These are phyloP conservation scores for Argynnis bischoffii DNA, from an alignment of 2,888 invertebrate genomes.

Conservation along the genomic window DNA sequence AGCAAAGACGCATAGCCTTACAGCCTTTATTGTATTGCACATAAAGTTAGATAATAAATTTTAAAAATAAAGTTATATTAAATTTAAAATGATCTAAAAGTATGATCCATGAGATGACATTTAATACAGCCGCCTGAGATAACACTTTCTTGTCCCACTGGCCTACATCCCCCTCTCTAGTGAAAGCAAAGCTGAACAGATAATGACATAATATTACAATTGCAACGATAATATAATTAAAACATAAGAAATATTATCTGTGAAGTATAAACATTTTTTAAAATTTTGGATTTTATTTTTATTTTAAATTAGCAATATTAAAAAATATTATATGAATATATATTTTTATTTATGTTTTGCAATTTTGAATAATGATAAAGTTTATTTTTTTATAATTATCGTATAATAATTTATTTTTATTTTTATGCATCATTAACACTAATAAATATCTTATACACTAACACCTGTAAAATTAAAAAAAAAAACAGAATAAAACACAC, in stretches of 20 bases:
- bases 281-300: not conserved
- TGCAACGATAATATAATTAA: slow-evolving; percentile 40
- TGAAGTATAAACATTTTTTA: not conserved
- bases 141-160: slow-evolving; percentile 61
- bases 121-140: slow-evolving; percentile 42
- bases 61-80: not conserved
- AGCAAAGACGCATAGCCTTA: not conserved
- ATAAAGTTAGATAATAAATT: not conserved
- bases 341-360: too few relatives aligned
- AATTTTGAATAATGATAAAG: too few relatives aligned
- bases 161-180: slow-evolving; percentile 54
- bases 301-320: not conserved
- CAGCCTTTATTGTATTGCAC: not conserved
- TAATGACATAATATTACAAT: slow-evolving; percentile 58
- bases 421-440: not conserved
- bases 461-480: too few relatives aligned
- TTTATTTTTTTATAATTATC: too few relatives aligned
- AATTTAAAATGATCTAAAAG: not conserved
- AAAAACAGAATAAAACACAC: slow-evolving; percentile 1
- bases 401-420: not conserved
- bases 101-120: slow-evolving; percentile 23
- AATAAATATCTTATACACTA: not conserved
- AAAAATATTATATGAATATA: too few relatives aligned
- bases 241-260: not conserved
- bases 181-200: slow-evolving; percentile 62